Percentiles rank a stretch among this genome's conserved stretches.
Conservation (phyloP, 2,888 invertebrate genomes). For the Pinctada fucata region DNA sequence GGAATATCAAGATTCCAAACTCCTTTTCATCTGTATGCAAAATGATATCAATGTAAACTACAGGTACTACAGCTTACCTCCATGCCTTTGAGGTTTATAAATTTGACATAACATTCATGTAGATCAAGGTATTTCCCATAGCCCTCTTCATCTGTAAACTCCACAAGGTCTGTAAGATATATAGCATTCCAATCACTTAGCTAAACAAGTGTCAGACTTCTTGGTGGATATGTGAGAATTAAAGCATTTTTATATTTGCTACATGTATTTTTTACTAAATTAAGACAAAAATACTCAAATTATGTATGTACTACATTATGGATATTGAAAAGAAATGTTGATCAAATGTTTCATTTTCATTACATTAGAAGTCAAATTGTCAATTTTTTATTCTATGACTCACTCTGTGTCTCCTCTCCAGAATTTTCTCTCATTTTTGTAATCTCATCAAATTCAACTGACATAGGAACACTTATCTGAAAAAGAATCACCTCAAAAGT, state of each 20-base stretch:
- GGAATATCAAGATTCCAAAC: too few species aligned
- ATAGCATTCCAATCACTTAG: neutral
- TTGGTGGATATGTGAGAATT: too few species aligned
- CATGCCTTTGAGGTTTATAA: conserved; percentile 96
- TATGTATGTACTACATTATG: neutral
- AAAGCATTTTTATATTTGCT: neutral
- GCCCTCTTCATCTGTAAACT: conserved; percentile 99
- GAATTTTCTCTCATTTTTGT: conserved; percentile 93
- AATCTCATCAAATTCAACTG: conserved; percentile 97
- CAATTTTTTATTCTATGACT: conserved; percentile 62
- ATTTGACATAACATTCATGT: conserved; percentile 96
- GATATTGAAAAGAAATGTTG: too few species aligned
- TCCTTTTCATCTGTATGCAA: too few species aligned
- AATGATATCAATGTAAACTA: too few species aligned
- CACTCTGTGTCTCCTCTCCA: conserved; percentile 89
- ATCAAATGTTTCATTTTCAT: too few species aligned
- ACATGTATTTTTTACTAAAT: neutral
- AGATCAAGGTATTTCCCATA: conserved; percentile 98
- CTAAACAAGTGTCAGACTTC: too few species aligned
- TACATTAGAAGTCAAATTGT: too few species aligned
- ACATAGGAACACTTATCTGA: conserved; percentile 94
- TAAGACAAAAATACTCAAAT: neutral
- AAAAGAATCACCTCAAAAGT: conserved; percentile 25
- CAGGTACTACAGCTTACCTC: conserved; percentile 81
- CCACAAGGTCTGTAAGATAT: conserved; percentile 82